Base-by-base conservation (phyloP, 2,888 invertebrate species). In the Orthonychiurus folsomi region DNA sequence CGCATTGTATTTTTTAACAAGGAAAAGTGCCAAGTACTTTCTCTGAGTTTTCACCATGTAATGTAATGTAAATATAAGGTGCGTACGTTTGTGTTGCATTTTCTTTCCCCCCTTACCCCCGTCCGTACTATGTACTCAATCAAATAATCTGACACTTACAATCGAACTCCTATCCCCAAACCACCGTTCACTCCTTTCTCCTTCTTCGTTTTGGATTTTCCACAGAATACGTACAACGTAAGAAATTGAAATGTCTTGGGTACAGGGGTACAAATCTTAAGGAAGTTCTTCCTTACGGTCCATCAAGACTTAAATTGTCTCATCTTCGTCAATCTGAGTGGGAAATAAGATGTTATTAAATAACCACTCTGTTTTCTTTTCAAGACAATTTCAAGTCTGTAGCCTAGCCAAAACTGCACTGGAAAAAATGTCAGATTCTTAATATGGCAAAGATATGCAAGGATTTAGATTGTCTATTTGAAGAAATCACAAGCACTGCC, bases 91-190 rank as follows among this genome's bases (percentile, higher is more conserved):
- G 37, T 15, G 9, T 15, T 37, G 37, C 37, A 9, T 37, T 37
- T 37, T 5, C 37, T 37, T 37, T 37, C 37, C 15, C 37, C 5
- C 37, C 37, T 9, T n/a, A n/a, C 37, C 5, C 37, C 15, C 5
- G 9, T 37, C 37, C 37, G 37, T 37, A 37, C 5, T 37, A 37
- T 37, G 37, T 37, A 37, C 37, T 37, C 37, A 37, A 37, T 37
- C 37, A 37, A 37, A 37, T 37, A 37, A 37, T 37, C 37, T 37
- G 37, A 37, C 37, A 37, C 37, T 37, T 37, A 37, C 37, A 37
- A 37, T 37, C 37, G 37, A 37, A 37, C 37, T 37, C 37, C 9
- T 37, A 37, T 37, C 37, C 37, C 37, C 15, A 37, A 15, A 37
- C 9, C 37, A 37, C 37, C 37, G 15, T 37, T 15, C 37, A 37